Evolutionary conservation across 2,797 vertebrate species (phyloP), one percentile per base, ranked within the genome.

Genomic region (Melanotaenia boesemani): DNA sequence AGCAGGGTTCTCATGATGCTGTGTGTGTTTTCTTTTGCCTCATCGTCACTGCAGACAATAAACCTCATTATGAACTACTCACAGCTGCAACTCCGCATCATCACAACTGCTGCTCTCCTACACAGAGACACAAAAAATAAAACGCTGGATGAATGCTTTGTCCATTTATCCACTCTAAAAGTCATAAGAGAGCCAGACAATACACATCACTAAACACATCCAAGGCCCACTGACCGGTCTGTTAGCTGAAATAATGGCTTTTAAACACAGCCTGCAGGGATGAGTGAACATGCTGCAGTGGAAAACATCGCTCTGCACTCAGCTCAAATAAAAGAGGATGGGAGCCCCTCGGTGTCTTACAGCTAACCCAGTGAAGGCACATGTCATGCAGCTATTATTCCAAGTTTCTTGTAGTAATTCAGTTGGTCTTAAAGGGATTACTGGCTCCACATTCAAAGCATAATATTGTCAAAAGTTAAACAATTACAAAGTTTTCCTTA

Each of bases 181-280:
- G 85, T 90, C 84, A 87, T 44, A 68, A 84, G 77, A 82, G 84
- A 80, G 77, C 67, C 79, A 86, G 85, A 90, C 83, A 87, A 81
- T 80, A 72, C 90, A 87, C 85, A 87, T 85, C 74, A 86, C 82
- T 89, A 83, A 82, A 82, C 83, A 89, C 82, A 84, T 83, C 86
- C 86, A 83, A 81, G 84, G 87, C 82, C 83, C 61, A 77, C 88
- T 87, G 83, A 86, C 83, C 73, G 50, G 78, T 83, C 83, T 86
- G 80, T 89, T 84, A 75, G 86, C 82, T 71, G 66, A 77, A 89
- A 88, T 90, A 86, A 90, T 91, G 85, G 88, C 86, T 90, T 91
- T 85, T 89, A 91, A 93, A 91, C 80, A 81, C 79, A 80, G 82
- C 71, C 77, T 87, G 81, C 78, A 86, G 89, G 86, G 81, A 90